Evolutionary conservation across 2,888 invertebrate genomes (phyloP), one percentile per base, ranked within the genome.

Genomic region (Drosophila mimetica): DNA sequence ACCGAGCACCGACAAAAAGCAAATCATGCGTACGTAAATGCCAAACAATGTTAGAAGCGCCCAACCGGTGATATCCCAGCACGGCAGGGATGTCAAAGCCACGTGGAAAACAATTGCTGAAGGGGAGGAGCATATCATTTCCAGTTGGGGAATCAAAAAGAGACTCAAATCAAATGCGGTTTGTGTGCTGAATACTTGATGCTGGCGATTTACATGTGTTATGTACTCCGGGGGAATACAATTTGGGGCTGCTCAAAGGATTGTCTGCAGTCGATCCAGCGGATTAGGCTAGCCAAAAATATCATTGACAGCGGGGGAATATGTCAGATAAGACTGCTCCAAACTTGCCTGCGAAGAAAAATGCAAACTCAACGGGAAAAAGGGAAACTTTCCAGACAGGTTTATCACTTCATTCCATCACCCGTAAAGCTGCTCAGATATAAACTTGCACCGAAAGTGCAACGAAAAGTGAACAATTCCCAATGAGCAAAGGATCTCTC

Each of bases 361-460:
- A 77, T 75, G 84, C 72, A 48, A 77, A 70, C 78, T 80, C 58
- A 60, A 63, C 63, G 55, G 32, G 46, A 47, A 64, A 57, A 53
- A 41, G 44, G 58, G 53, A 86, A 85, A 86, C 79, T 86, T 86
- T 88, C 73, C 88, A 86, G 85, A 86, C 85, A 86, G 87, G 81
- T 86, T 86, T 88, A 86, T 86, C 88, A 75, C 85, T 76, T 74
- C 76, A 86, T 88, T 87, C 81, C 78, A 84, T 81, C 81, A 67
- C 63, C 60, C 50, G 58, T 41, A 34, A 18, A 74, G 78, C 76
- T 74, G 76, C 76, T 71, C 28, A 53, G 59, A 74, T 58, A 61
- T 47, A 63, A 59, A 54, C 50, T 64, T 61, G 30, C 50, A 34
- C 22, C 14, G 44, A 52, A 57, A 58, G 39, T 59, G 47, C 67